phyloP scores from a whole-genome alignment of 2,888 invertebrate genomes.

The Eristalis arbustorum region DNA sequence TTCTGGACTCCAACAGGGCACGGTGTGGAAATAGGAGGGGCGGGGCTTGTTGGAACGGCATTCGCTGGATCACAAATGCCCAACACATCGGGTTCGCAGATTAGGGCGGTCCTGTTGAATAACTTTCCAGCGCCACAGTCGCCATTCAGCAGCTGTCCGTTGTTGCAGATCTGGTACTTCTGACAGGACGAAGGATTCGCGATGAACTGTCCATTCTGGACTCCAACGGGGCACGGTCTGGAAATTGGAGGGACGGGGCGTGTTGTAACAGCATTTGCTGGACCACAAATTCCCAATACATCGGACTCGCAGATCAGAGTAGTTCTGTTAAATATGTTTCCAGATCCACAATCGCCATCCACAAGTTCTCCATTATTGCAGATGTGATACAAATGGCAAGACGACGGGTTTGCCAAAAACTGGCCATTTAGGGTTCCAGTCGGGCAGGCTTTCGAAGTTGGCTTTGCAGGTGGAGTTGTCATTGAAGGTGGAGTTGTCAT shows the following conservation, averaged over 20 bases:
- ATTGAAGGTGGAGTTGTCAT: slow-evolving; percentile 27
- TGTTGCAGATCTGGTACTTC: slow-evolving; percentile 36
- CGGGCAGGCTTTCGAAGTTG: neutral
- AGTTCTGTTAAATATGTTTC: neutral
- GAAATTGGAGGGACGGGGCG: neutral
- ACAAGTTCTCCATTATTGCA: slow-evolving; percentile 55
- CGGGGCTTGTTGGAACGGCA: neutral
- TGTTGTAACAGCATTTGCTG: no score
- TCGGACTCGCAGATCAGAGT: neutral
- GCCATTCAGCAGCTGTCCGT: slow-evolving; percentile 18
- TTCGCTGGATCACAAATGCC: neutral
- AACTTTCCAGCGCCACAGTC: slow-evolving; percentile 34
- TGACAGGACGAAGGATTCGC: slow-evolving; percentile 21
- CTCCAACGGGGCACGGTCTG: neutral
- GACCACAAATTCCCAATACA: neutral
- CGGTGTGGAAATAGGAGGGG: slow-evolving; percentile 7
- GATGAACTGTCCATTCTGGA: slow-evolving; percentile 22
- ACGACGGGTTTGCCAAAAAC: neutral
- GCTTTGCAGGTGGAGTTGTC: slow-evolving; percentile 13
- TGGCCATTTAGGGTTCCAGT: slow-evolving; percentile 33
- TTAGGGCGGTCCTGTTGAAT: slow-evolving; percentile 21
- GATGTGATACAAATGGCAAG: slow-evolving; percentile 69
- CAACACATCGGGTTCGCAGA: slow-evolving; percentile 7
- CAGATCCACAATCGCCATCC: neutral
- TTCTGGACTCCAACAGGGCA: slow-evolving; percentile 44